Percentiles rank a stretch among this genome's conserved stretches.
phyloP scores from a whole-genome alignment of 1,140 invertebrate genomes.

The Mesaphorura yosii region DNA sequence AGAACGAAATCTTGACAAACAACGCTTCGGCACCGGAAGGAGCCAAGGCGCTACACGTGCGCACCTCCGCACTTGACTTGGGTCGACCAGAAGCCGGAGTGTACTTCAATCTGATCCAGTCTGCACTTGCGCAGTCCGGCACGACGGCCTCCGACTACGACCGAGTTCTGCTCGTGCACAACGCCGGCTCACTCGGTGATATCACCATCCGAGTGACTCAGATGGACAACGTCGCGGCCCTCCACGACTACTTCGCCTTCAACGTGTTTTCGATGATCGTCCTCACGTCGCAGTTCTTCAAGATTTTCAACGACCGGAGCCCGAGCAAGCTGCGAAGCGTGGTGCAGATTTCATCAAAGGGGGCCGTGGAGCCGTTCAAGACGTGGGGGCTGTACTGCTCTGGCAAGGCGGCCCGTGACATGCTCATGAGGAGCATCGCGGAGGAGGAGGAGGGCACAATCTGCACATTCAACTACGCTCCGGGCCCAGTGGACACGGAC shows the following conservation, averaged over 20 bases:
- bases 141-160: slow-evolving; percentile 46
- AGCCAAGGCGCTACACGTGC: slow-evolving; percentile 24
- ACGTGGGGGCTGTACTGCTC: slow-evolving; percentile 47
- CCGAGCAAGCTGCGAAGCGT: slow-evolving; percentile 44
- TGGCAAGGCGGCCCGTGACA: slow-evolving; percentile 81
- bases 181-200: slow-evolving; percentile 77
- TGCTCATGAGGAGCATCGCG: slow-evolving; percentile 77
- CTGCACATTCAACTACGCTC: slow-evolving; percentile 78
- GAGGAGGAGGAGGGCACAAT: slow-evolving; percentile 63
- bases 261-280: slow-evolving; percentile 67
- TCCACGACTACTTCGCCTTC: slow-evolving; percentile 57
- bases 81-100: slow-evolving; percentile 33
- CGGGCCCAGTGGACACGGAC: slow-evolving; percentile 81
- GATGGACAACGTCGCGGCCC: slow-evolving; percentile 46
- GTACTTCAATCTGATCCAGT: slow-evolving; percentile 33
- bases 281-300: slow-evolving; percentile 64
- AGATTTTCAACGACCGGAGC: slow-evolving; percentile 39
- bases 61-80: slow-evolving; percentile 35
- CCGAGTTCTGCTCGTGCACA: slow-evolving; percentile 67
- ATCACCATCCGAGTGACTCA: slow-evolving; percentile 42
- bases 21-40: slow-evolving; percentile 35
- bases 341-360: slow-evolving; percentile 79
- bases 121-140: slow-evolving; percentile 19
- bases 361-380: slow-evolving; percentile 60
- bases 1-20: slow-evolving; percentile 41